Conservation (phyloP, 1,140 invertebrate species). For the Eriosoma lanigerum region DNA sequence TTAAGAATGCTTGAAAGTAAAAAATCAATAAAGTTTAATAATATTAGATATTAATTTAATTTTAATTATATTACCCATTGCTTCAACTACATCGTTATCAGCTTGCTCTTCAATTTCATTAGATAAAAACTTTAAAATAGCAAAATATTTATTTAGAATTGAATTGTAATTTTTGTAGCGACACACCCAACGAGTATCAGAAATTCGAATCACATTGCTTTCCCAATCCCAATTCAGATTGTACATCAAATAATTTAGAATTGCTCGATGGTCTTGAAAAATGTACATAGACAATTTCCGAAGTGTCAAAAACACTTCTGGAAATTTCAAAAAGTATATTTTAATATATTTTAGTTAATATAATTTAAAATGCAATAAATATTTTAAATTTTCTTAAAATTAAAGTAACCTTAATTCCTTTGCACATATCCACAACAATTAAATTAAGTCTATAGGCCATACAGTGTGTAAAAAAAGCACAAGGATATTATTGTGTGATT, state of each 20-base stretch:
- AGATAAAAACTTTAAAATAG: background rate
- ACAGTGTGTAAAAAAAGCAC: background rate
- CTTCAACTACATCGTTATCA: background rate
- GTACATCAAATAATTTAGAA: background rate
- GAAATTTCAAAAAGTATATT: background rate
- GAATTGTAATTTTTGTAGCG: too few species aligned
- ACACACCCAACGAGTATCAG: too few species aligned
- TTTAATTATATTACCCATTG: background rate
- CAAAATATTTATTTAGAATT: too few species aligned
- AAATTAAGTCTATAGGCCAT: background rate
- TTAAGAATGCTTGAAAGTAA: background rate
- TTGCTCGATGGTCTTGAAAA: background rate
- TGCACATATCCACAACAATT: background rate
- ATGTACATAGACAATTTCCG: background rate
- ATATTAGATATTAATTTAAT: background rate
- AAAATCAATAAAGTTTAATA: background rate
- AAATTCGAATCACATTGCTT: too few species aligned
- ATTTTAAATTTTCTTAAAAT: background rate
- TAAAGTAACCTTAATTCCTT: background rate
- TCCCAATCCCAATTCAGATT: background rate
- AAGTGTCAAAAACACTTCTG: background rate
- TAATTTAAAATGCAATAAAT: background rate
- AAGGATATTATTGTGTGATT: background rate
- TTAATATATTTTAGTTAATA: too few species aligned
- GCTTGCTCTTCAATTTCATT: background rate